Percentiles rank a stretch among this genome's conserved stretches.
Conservation (phyloP, 2,888 invertebrate genomes). For the Fragum whitleyi region DNA sequence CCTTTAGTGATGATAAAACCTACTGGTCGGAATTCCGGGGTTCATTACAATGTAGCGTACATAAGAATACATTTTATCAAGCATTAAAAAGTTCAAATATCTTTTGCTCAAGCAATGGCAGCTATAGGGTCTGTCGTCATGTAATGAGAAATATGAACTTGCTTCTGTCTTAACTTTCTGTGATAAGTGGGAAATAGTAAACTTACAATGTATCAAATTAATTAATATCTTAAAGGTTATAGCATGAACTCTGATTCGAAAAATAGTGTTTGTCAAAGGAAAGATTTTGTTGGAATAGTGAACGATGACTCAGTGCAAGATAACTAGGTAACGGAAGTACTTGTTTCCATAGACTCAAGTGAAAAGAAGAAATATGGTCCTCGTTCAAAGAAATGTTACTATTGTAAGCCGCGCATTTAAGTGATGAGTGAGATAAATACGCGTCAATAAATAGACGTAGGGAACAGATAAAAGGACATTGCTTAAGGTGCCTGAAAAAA, state of each 20-base stretch:
- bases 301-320: not conserved
- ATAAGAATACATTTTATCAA: conserved; percentile 41
- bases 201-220: too few relatives aligned
- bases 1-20: conserved; percentile 21
- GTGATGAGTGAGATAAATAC: conserved; percentile 39
- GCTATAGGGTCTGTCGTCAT: conserved; percentile 40
- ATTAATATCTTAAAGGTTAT: too few relatives aligned
- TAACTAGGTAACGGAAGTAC: not conserved
- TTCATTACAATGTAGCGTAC: conserved; percentile 36
- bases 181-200: too few relatives aligned
- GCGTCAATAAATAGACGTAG: conserved; percentile 18
- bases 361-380: not conserved
- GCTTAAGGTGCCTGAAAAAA: conserved; percentile 12
- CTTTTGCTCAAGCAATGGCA: conserved; percentile 28
- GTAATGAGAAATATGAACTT: conserved; percentile 42
- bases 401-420: conserved; percentile 28
- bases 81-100: conserved; percentile 40
- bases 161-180: conserved; percentile 39
- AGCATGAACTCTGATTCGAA: not conserved
- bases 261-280: not conserved
- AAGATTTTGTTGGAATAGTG: not conserved
- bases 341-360: not conserved
- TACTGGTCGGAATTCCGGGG: too few relatives aligned
- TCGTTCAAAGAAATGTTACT: conserved; percentile 5
- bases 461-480: conserved; percentile 22